Evolutionary conservation across 2,888 invertebrate genomes (phyloP).

Genomic region (Nasonovia ribisnigri): DNA sequence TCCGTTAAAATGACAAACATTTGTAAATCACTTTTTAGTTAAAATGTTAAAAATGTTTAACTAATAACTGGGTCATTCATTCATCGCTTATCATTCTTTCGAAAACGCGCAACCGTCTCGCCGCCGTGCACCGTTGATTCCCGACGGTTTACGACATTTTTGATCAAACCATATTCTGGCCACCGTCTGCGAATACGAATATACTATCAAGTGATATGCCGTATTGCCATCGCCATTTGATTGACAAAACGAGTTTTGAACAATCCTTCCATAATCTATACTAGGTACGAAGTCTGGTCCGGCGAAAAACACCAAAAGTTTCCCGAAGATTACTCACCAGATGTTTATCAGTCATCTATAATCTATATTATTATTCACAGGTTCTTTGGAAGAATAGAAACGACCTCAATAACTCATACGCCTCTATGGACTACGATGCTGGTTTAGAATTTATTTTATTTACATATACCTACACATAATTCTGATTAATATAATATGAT

Average conservation of each 20-base stretch:
- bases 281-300: not conserved
- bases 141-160: not conserved
- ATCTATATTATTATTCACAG: not conserved
- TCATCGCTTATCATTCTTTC: not conserved
- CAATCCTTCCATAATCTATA: not conserved
- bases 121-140: not conserved
- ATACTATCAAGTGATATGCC: not conserved
- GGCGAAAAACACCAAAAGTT: not conserved
- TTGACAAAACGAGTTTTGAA: not conserved
- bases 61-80: not conserved
- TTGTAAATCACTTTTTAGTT: not conserved
- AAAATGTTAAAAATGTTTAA: not conserved
- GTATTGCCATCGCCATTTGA: not conserved
- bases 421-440: no score
- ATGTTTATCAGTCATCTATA: not conserved
- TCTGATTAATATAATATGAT: no score
- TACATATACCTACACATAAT: no score
- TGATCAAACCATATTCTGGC: not conserved
- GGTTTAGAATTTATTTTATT: no score
- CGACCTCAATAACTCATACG: no score
- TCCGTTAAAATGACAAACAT: not conserved
- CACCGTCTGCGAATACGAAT: not conserved
- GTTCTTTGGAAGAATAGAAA: not conserved
- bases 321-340: not conserved
- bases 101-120: not conserved